phyloP scores from a whole-genome alignment of 1,140 invertebrate species.

The Cardiocondyla obscurior region DNA sequence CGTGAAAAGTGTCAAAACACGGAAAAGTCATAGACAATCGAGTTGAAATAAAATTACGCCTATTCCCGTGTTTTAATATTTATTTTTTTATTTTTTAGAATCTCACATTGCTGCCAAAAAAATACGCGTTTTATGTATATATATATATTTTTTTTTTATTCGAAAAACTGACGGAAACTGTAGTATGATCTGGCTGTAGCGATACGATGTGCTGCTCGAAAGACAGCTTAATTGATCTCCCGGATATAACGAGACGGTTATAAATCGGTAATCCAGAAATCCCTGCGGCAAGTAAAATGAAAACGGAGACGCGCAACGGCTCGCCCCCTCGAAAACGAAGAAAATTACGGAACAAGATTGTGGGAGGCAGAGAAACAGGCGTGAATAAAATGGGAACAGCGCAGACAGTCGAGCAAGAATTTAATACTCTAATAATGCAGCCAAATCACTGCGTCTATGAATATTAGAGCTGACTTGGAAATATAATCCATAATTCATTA shows the following conservation, averaged over 20 bases:
- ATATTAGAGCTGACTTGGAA: slow-evolving; percentile 10
- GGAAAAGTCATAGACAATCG: neutral
- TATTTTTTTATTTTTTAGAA: neutral
- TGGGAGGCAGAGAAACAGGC: neutral
- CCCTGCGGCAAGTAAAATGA: neutral
- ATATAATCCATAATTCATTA: slow-evolving; percentile 27
- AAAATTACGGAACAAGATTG: neutral
- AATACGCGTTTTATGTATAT: neutral
- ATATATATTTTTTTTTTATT: neutral
- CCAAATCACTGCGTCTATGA: slow-evolving; percentile 12
- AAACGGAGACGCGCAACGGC: neutral
- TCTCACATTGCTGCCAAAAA: neutral
- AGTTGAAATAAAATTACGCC: neutral
- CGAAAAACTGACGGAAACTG: neutral
- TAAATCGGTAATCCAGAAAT: slow-evolving; percentile 38
- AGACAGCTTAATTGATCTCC: slow-evolving; percentile 4
- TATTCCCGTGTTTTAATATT: neutral
- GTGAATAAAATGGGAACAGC: neutral
- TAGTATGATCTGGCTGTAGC: neutral
- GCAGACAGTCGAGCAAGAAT: neutral
- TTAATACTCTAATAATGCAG: neutral
- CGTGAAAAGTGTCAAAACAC: neutral
- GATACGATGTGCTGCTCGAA: neutral
- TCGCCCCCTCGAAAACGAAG: neutral
- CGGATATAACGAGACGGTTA: neutral